Base-by-base conservation (phyloP, 2,797 vertebrate species). In the Acanthurus lineatus region DNA sequence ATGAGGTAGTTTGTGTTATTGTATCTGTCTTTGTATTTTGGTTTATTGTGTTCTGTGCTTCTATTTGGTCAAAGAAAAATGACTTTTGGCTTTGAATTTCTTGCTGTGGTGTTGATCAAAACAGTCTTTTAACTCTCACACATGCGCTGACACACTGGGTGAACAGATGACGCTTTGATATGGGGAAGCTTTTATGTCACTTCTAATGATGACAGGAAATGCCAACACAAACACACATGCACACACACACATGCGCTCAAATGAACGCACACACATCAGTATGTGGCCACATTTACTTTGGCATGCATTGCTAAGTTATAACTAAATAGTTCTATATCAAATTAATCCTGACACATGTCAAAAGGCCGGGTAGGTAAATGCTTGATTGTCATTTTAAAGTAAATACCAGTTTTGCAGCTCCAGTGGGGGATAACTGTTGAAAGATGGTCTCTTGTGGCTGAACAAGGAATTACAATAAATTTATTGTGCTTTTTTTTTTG, bases 121-220 rank as follows among this genome's bases (percentile, higher is more conserved):
- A 87, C 74, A 32, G 8, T 81, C 84, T 89, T 90, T 87, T 67
- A 87, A 89, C 66, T 81, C 59, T 60, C 63, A 73, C 83, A 78
- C 57, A 79, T 42, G 45, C 69, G 28, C 69, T 58, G 65, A 60
- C 81, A 75, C 72, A 76, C 70, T 76, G 69, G 74, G 73, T 59
- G 83, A 85, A 77, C 90, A 91, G 89, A 89, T 83, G 87, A 92
- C 58, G 79, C 85, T 91, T 93, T 92, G 82, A 92, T 91, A 89
- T 83, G 54, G 52, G 63, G 22, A 66, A 70, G 81, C 88, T 89
- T 93, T 93, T 82, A 92, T 92, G 82, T 83, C 77, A 76, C 80
- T 84, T 86, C 60, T 89, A 86, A 86, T 84, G 83, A 88, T 73
- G 63, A 77, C 61, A 87, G 77, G 73, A 90, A 86, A 91, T 82